phyloP scores from a whole-genome alignment of 2,888 invertebrate genomes.

The Athalia circularis region DNA sequence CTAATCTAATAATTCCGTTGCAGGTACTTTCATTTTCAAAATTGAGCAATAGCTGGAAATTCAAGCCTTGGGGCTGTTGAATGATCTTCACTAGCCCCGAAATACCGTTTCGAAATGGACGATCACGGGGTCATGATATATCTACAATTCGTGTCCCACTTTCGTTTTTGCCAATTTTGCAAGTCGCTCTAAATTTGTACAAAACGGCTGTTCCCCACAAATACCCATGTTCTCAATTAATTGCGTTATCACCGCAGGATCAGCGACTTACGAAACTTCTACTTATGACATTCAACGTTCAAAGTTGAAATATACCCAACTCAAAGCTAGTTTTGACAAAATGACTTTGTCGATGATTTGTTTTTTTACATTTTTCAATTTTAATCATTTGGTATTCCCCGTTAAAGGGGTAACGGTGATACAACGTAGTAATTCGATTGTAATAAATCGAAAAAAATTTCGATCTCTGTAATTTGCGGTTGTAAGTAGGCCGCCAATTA shows the following conservation, averaged over 20 bases:
- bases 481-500: no score
- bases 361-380: no score
- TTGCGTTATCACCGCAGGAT: neutral
- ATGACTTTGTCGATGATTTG: no score
- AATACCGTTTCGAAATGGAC: conserved; percentile 12
- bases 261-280: neutral
- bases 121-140: conserved; percentile 3
- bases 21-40: conserved; percentile 26
- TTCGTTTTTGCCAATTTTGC: conserved; percentile 39
- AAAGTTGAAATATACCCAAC: no score
- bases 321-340: no score
- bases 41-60: conserved; percentile 18
- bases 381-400: no score
- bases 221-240: neutral
- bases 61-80: conserved; percentile 2
- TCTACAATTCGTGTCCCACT: conserved; percentile 26
- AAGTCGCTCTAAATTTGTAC: conserved; percentile 22
- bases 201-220: neutral
- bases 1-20: no score
- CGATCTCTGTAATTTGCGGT: no score
- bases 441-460: no score
- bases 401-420: no score
- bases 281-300: neutral
- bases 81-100: neutral
- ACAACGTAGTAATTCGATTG: no score